Evolutionary conservation across 2,888 invertebrate genomes (phyloP), one percentile per base, ranked within the genome.

Genomic region (Athetis lepigone): DNA sequence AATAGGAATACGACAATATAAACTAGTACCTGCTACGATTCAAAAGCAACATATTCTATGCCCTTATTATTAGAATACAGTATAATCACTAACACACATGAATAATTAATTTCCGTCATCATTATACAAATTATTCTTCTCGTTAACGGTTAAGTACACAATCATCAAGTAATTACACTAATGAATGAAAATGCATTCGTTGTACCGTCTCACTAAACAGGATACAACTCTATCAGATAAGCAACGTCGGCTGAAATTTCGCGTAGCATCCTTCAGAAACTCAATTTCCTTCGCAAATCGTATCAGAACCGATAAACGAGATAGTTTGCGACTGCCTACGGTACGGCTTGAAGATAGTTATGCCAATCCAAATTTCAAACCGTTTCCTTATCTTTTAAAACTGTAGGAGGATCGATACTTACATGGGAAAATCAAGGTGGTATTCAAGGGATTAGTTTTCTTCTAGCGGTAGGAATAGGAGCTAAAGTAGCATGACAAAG

Each of bases 261-360:
- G 46, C 54, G 47, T 25, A 65, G 39, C 50, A 67, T 70, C 70
- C 62, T 78, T 85, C 82, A 80, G 79, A 84, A 85, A 86, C 70
- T 81, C 80, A 86, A 89, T 90, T 90, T 90, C 89, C 87, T 85
- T 74, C 78, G 81, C 81, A 81, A 83, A 82, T 76, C 70, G 68
- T 27, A 67, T 65, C 54, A 63, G 61, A 40, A 54, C 60, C 21
- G 66, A 75, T 80, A 80, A 81, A 79, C 77, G 64, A 60, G 72
- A 72, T 74, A 82, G 77, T 80, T 68, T 43, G 18, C 39, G 47
- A 46, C 36, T 55, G 49, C 58, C 54, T 55, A 56, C 54, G 46
- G 55, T 56, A 55, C 65, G 43, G 39, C 49, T 59, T 60, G 36
- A 65, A 75, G 70, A 70, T 64, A 72, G 66, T 52, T 60, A 59